Evolutionary conservation across 2,113 vertebrate genomes (phyloP).

Genomic region (Colinus virginianus): DNA sequence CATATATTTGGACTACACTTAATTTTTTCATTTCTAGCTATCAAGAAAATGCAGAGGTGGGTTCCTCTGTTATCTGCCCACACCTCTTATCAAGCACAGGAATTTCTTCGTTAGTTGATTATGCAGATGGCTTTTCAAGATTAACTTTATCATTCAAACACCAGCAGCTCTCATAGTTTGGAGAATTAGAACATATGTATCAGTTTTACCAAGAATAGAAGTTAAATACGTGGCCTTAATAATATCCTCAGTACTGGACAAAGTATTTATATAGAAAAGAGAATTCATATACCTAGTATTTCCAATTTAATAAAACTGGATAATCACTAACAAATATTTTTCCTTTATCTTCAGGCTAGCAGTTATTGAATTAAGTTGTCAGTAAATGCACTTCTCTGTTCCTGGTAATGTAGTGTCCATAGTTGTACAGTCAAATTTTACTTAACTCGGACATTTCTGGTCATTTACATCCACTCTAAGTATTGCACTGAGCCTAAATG

Average conservation of each 20-base stretch:
- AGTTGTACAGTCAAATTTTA: not conserved
- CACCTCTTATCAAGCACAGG: slow-evolving; percentile 40
- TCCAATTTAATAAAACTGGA: not conserved
- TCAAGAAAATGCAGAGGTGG: slow-evolving; percentile 33
- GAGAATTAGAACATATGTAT: not conserved
- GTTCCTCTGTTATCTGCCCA: slow-evolving; percentile 45
- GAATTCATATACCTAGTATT: not conserved
- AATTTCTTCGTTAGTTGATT: slow-evolving; percentile 48
- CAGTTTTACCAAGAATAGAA: not conserved
- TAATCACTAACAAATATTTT: not conserved
- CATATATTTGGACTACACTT: slow-evolving; percentile 23
- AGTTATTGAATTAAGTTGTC: not conserved
- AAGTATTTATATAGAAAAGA: not conserved
- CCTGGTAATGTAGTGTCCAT: not conserved
- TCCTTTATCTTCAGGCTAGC: not conserved
- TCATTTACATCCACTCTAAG: not conserved
- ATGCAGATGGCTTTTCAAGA: slow-evolving; percentile 53
- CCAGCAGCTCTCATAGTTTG: not conserved
- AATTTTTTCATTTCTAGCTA: slow-evolving; percentile 43
- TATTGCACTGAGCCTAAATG: not conserved
- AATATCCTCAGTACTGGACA: not conserved
- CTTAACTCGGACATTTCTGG: not conserved
- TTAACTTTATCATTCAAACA: slow-evolving; percentile 25
- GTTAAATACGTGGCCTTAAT: not conserved
- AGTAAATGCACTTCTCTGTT: not conserved